These are phyloP conservation scores for Channa striata DNA, from an alignment of 2,797 vertebrate species.

Conservation along the genomic window DNA sequence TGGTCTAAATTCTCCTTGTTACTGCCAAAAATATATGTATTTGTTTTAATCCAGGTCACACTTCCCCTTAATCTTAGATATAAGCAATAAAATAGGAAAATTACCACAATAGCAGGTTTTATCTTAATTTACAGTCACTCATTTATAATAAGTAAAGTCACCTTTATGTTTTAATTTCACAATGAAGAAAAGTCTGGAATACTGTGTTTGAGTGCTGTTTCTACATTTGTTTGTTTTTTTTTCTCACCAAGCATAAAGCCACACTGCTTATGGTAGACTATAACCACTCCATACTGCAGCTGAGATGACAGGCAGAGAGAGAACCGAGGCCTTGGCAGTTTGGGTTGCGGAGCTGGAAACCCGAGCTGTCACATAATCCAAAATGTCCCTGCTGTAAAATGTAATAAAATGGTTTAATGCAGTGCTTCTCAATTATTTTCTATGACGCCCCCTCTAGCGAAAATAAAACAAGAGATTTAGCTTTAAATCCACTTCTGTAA, in stretches of 20 bases:
- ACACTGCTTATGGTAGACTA: constrained; percentile 89
- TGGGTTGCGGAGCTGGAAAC: constrained; percentile 75
- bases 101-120: not conserved
- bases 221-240: not conserved
- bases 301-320: constrained; percentile 91
- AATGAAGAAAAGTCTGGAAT: not conserved
- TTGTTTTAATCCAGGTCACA: constrained; percentile 4
- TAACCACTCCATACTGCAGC: constrained; percentile 88
- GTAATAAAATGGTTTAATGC: not conserved
- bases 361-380: constrained; percentile 85
- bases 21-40: not conserved
- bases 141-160: no score
- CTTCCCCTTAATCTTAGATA: not conserved
- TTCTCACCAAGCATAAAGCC: constrained; percentile 85
- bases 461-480: no score
- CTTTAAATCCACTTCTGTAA: no score
- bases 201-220: constrained; percentile 2
- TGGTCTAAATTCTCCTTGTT: constrained; percentile 1
- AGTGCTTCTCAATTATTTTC: no score
- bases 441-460: no score
- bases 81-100: not conserved
- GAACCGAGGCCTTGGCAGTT: constrained; percentile 82
- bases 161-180: not conserved
- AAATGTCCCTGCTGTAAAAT: constrained; percentile 83
- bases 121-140: no score